These are phyloP conservation scores for Homarus gammarus DNA, from an alignment of 2,888 invertebrate species.

Conservation along the genomic window DNA sequence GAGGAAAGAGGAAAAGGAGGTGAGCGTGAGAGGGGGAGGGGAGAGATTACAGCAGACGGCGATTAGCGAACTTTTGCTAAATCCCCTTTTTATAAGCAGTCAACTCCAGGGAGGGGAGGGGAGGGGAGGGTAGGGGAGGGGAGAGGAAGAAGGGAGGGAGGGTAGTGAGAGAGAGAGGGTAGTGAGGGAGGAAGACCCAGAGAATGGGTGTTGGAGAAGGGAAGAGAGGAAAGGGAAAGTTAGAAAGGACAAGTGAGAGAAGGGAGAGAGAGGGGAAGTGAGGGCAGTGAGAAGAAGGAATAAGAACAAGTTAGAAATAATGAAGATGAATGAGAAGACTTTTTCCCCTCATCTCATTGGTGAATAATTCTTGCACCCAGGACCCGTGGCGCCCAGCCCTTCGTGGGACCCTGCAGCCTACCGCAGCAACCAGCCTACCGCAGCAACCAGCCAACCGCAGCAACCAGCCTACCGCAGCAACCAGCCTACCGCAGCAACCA, in stretches of 20 bases:
- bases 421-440: too few species aligned
- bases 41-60: too few species aligned
- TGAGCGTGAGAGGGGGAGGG: neutral
- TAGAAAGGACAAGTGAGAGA: neutral
- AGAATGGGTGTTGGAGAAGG: neutral
- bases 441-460: too few species aligned
- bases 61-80: neutral
- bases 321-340: too few species aligned
- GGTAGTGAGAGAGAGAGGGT: neutral
- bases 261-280: neutral
- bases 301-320: too few species aligned
- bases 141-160: neutral
- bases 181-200: neutral
- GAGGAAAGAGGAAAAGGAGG: neutral
- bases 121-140: neutral
- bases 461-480: too few species aligned
- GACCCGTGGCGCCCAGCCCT: too few species aligned
- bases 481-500: too few species aligned
- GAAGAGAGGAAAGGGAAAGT: neutral
- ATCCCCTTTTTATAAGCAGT: neutral
- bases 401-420: too few species aligned
- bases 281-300: neutral
- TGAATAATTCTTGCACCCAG: too few species aligned
- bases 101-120: neutral
- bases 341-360: too few species aligned